Percentiles rank a stretch among this genome's conserved stretches.
Conservation (phyloP, 35 echinoderm and acorn worm species). For the Amphiura filiformis region DNA sequence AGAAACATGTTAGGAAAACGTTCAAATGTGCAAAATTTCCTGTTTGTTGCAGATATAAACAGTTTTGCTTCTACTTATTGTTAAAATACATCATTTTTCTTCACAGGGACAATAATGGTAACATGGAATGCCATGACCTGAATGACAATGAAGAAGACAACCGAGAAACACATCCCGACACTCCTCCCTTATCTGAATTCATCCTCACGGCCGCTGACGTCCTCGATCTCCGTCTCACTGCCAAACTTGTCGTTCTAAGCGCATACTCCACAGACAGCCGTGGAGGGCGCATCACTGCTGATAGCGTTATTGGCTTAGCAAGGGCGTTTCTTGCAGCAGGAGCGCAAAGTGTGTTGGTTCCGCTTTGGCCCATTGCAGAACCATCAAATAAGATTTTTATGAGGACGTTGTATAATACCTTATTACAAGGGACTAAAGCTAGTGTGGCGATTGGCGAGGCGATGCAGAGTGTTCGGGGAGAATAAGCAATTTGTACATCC, state of each 20-base stretch:
- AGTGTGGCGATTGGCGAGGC: conserved; percentile 79
- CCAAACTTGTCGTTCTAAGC: conserved; percentile 92
- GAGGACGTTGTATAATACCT: conserved; percentile 68
- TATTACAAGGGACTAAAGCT: conserved; percentile 69
- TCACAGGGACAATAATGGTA: conserved; percentile 40
- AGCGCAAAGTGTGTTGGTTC: conserved; percentile 91
- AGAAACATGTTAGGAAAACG: too few species aligned
- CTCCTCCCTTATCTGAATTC: conserved; percentile 83
- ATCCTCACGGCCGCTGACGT: conserved; percentile 93
- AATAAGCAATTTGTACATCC: conserved; percentile 87
- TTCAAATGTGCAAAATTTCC: too few species aligned
- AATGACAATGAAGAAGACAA: conserved; percentile 92
- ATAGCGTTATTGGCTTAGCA: conserved; percentile 77
- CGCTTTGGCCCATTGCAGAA: conserved; percentile 90
- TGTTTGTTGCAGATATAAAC: too few species aligned
- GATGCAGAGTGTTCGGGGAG: conserved; percentile 69
- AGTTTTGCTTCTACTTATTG: too few species aligned
- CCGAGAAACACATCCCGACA: conserved; percentile 57
- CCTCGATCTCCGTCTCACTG: conserved; percentile 82
- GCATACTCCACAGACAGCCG: conserved; percentile 77
- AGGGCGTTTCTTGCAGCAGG: conserved; percentile 91
- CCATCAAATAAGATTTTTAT: conserved; percentile 81
- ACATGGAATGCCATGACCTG: conserved; percentile 78
- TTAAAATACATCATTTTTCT: too few species aligned
- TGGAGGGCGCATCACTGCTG: conserved; percentile 73